Conservation (phyloP, 2,888 invertebrate genomes). For the Pseudococcus viburni region DNA sequence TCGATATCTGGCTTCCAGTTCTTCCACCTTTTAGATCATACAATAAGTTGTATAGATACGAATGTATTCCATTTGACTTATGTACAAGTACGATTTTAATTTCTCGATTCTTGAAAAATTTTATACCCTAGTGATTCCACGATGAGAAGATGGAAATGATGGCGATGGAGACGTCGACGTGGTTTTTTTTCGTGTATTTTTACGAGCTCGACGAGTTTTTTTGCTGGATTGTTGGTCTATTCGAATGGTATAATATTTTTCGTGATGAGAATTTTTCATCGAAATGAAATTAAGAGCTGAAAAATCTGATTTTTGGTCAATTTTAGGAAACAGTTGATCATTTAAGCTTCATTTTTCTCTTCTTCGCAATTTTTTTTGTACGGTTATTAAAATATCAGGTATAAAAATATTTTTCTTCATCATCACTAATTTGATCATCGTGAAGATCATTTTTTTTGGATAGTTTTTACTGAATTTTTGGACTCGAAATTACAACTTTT, state of each 20-base stretch:
- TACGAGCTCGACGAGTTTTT: not conserved
- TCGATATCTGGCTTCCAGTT: conserved; percentile 29
- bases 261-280: not conserved
- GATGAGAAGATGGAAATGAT: not conserved
- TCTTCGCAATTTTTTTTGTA: too few relatives aligned
- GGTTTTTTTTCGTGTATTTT: not conserved
- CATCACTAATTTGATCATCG: too few relatives aligned
- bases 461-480: too few relatives aligned
- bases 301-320: not conserved
- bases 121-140: not conserved
- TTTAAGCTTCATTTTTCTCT: too few relatives aligned
- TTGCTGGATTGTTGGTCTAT: not conserved
- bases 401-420: too few relatives aligned
- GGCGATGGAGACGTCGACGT: not conserved
- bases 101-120: not conserved
- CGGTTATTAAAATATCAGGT: too few relatives aligned
- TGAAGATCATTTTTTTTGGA: too few relatives aligned
- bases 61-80: not conserved
- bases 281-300: not conserved
- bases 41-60: not conserved
- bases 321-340: not conserved
- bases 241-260: not conserved
- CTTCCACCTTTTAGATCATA: conserved; percentile 13
- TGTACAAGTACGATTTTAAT: not conserved
- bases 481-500: too few relatives aligned